phyloP scores from a whole-genome alignment of 2,113 vertebrate species.

The Rana temporaria region DNA sequence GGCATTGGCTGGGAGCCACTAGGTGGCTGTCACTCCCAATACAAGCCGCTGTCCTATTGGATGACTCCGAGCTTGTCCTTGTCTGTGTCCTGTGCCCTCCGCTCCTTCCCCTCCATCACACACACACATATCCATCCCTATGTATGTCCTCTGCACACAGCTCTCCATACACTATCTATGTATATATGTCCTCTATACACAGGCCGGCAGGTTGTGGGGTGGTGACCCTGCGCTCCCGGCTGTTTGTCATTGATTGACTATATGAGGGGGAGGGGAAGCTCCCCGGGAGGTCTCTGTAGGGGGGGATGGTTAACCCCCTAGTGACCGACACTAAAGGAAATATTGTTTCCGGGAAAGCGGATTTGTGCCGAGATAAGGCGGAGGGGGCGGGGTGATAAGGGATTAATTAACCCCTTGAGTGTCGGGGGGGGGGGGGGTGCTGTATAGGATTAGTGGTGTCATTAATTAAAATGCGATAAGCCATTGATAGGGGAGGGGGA shows the following conservation, averaged over 20 bases:
- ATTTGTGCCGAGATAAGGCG: not conserved
- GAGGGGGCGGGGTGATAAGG: too few species aligned
- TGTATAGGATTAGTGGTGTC: not conserved
- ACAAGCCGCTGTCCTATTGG: conserved; percentile 14
- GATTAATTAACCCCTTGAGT: conserved; percentile 10
- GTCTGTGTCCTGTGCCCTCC: not conserved
- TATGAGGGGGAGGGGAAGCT: not conserved
- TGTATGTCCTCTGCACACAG: too few species aligned
- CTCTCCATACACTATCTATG: too few species aligned
- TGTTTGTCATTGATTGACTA: not conserved
- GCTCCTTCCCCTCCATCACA: too few species aligned
- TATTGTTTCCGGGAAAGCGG: not conserved
- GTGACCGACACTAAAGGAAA: not conserved
- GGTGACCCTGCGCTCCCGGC: conserved; percentile 7
- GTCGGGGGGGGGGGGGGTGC: too few species aligned
- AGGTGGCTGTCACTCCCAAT: conserved; percentile 40
- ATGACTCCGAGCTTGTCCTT: conserved; percentile 20
- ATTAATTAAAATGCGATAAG: not conserved
- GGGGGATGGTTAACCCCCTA: conserved; percentile 20
- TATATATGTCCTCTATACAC: too few species aligned
- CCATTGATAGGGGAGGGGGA: too few species aligned
- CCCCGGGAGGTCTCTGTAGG: conserved; percentile 18
- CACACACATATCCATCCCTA: too few species aligned
- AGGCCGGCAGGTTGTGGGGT: conserved; percentile 35
- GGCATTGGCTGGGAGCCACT: conserved; percentile 33